Evolutionary conservation across 1,140 invertebrate genomes (phyloP).

Genomic region (Zaprionus ghesquierei): DNA sequence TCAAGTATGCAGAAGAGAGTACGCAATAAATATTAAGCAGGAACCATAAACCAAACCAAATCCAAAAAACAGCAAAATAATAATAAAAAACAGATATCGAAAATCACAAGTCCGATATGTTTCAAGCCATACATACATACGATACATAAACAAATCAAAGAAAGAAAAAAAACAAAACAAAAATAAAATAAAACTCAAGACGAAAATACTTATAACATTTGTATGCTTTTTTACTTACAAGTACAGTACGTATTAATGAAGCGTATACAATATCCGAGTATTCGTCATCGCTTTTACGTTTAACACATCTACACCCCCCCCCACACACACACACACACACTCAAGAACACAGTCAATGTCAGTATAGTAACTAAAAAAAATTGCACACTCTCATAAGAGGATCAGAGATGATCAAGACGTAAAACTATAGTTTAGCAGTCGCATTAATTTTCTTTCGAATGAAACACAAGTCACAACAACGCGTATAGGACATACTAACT

Average conservation of each 20-base stretch:
- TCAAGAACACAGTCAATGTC: slow-evolving; percentile 46
- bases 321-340: slow-evolving; percentile 19
- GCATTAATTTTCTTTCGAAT: slow-evolving; percentile 62
- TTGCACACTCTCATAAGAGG: slow-evolving; percentile 23
- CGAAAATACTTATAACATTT: slow-evolving; percentile 66
- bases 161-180: slow-evolving; percentile 43
- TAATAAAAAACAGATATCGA: slow-evolving; percentile 33
- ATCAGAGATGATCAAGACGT: slow-evolving; percentile 7
- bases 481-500: slow-evolving; percentile 57
- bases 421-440: slow-evolving; percentile 68
- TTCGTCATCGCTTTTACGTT: slow-evolving; percentile 60
- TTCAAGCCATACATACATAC: slow-evolving; percentile 30
- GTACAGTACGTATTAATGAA: slow-evolving; percentile 39
- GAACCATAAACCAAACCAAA: slow-evolving; percentile 68
- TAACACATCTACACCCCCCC: slow-evolving; percentile 41
- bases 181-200: slow-evolving; percentile 53
- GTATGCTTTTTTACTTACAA: slow-evolving; percentile 80
- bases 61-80: slow-evolving; percentile 32
- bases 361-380: slow-evolving; percentile 63
- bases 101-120: slow-evolving; percentile 50
- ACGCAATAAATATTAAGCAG: slow-evolving; percentile 62
- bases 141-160: slow-evolving; percentile 38
- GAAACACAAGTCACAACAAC: slow-evolving; percentile 53
- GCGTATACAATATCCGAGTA: slow-evolving; percentile 26
- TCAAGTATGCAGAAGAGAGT: slow-evolving; percentile 51